A percentile compares a stretch with the other conserved stretches of the same genome.
Conservation (phyloP, 2,113 vertebrate genomes). For the Myotis yumanensis region DNA sequence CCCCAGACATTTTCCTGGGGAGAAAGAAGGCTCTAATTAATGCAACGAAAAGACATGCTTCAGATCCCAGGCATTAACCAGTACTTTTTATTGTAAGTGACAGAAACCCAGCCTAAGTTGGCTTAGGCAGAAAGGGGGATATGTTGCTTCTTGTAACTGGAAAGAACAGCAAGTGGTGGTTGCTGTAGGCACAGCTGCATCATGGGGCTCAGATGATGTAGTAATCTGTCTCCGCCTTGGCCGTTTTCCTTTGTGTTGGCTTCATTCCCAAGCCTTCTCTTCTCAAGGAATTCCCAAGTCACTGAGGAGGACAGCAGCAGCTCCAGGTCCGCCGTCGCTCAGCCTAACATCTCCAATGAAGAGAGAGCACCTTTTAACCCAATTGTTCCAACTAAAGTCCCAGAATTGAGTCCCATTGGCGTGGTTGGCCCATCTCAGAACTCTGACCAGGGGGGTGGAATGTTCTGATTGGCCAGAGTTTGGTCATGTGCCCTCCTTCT, state of each 20-base stretch:
- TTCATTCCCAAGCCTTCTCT: not conserved
- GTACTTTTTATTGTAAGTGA: not conserved
- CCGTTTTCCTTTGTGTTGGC: not conserved
- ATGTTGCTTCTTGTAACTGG: not conserved
- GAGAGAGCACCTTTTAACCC: not conserved
- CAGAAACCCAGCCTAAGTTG: not conserved
- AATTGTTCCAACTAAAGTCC: not conserved
- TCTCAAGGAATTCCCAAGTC: not conserved
- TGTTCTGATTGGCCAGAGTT: not conserved
- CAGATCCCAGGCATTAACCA: not conserved
- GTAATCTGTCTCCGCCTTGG: not conserved
- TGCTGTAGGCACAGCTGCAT: not conserved
- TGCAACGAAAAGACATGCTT: not conserved
- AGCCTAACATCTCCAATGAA: no score
- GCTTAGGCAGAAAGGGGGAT: not conserved
- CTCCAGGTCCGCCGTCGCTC: not conserved
- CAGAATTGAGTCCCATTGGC: not conserved
- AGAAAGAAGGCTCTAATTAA: conserved; percentile 13
- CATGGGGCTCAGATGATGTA: not conserved
- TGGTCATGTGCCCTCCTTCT: not conserved
- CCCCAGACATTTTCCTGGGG: not conserved
- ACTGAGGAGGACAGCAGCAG: not conserved
- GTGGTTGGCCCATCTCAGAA: not conserved
- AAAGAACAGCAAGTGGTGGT: not conserved
- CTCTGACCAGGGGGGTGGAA: not conserved